Evolutionary conservation across 2,113 vertebrate species (phyloP).

Genomic region (Agelaius tricolor): DNA sequence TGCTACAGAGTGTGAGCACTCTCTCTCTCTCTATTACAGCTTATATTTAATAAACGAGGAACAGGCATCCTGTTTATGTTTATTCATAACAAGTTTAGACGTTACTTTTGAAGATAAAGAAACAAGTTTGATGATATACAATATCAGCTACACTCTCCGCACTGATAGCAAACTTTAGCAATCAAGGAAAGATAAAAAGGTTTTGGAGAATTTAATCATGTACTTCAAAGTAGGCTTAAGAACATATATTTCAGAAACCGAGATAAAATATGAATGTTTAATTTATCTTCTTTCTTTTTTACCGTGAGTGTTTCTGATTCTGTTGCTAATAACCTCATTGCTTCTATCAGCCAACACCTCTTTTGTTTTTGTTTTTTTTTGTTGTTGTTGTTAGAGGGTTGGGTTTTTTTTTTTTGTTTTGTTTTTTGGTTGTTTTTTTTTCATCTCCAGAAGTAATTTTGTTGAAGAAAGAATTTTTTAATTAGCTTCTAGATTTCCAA

Average conservation of each 20-base stretch:
- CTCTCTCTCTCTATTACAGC: constrained; percentile 49
- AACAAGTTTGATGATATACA: constrained; percentile 71
- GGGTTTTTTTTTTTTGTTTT: accelerated
- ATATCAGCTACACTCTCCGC: constrained; percentile 61
- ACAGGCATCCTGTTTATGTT: constrained; percentile 71
- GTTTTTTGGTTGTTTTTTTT: background rate
- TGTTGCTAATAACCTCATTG: constrained; percentile 70
- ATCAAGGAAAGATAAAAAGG: constrained; percentile 73
- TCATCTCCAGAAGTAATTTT: constrained; percentile 4
- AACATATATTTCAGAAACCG: constrained; percentile 72
- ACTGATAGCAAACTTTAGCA: constrained; percentile 72
- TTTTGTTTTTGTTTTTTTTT: background rate
- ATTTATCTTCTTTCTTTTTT: constrained; percentile 62
- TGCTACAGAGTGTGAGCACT: background rate
- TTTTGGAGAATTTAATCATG: constrained; percentile 64
- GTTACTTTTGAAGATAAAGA: constrained; percentile 73
- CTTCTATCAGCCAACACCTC: constrained; percentile 46
- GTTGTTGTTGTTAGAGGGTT: background rate
- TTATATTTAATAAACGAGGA: constrained; percentile 72
- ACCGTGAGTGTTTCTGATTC: constrained; percentile 53
- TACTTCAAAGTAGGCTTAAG: constrained; percentile 72
- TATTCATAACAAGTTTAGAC: constrained; percentile 72
- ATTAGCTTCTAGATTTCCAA: constrained; percentile 35
- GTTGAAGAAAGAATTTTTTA: background rate
- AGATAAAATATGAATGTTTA: constrained; percentile 75